Evolutionary conservation across 2,888 invertebrate species (phyloP).

Genomic region (Carabus problematicus): DNA sequence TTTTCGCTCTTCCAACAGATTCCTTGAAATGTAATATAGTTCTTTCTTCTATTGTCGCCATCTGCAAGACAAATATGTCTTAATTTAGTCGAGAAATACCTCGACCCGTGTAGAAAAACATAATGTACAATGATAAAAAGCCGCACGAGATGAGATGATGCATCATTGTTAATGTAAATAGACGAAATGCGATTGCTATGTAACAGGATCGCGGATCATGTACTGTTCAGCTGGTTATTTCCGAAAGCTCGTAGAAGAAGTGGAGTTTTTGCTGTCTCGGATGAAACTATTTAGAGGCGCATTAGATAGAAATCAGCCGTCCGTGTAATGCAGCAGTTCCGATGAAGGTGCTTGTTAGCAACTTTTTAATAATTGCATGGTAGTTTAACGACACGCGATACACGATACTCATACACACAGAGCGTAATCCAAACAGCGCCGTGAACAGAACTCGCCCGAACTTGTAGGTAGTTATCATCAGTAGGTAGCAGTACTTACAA

Average conservation of each 20-base stretch:
- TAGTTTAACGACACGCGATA: conserved; percentile 15
- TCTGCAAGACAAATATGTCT: too few relatives aligned
- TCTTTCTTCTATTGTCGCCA: too few relatives aligned
- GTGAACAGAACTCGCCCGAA: not conserved
- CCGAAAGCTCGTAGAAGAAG: not conserved
- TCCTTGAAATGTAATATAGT: too few relatives aligned
- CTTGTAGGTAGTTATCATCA: not conserved
- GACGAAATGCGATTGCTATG: too few relatives aligned
- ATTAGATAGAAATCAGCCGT: conserved; percentile 17
- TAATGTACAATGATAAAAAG: too few relatives aligned
- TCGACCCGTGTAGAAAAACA: too few relatives aligned
- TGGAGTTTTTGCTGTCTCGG: conserved; percentile 2
- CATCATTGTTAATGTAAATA: too few relatives aligned
- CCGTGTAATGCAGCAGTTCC: conserved; percentile 26
- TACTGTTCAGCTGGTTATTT: not conserved
- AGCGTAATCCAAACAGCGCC: conserved; percentile 5
- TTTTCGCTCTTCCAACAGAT: too few relatives aligned
- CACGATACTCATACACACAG: not conserved
- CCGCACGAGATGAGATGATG: too few relatives aligned
- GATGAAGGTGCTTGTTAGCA: conserved; percentile 31
- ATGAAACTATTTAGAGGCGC: conserved; percentile 10
- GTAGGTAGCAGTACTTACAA: too few relatives aligned
- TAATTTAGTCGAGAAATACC: too few relatives aligned
- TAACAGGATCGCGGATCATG: too few relatives aligned
- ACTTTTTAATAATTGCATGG: conserved; percentile 23